Conservation (phyloP, 1,140 invertebrate species). For the Drosophila jambulina region DNA sequence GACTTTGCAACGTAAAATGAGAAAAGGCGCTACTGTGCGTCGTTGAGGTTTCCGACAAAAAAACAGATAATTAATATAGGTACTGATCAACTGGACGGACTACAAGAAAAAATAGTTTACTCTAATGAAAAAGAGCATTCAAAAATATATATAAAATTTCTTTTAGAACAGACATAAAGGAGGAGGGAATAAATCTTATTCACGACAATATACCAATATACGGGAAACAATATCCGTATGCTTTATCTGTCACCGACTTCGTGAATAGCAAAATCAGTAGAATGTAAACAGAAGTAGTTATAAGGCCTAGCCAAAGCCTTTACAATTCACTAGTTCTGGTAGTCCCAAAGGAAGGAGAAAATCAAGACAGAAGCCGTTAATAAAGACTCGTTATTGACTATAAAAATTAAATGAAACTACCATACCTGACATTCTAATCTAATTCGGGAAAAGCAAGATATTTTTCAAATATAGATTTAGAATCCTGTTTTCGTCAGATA, state of each 20-base stretch:
- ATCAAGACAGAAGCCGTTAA: not conserved
- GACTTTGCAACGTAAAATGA: too few species aligned
- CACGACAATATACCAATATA: too few species aligned
- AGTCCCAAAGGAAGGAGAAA: constrained; percentile 1
- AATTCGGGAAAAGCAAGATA: constrained; percentile 44
- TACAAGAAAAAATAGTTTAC: too few species aligned
- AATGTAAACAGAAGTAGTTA: not conserved
- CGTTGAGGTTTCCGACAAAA: too few species aligned
- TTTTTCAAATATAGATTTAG: constrained; percentile 57
- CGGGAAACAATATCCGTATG: constrained; percentile 2
- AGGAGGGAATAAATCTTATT: too few species aligned
- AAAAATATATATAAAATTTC: constrained; percentile 5
- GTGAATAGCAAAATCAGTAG: not conserved
- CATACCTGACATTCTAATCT: constrained; percentile 50
- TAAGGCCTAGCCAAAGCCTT: too few species aligned
- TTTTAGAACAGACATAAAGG: constrained; percentile 1
- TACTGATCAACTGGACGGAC: not conserved
- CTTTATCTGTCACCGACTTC: not conserved
- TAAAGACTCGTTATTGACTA: constrained; percentile 2
- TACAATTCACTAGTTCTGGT: constrained; percentile 3
- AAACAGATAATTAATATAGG: not conserved
- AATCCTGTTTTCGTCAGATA: constrained; percentile 61
- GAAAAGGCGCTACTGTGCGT: too few species aligned
- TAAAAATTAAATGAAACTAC: constrained; percentile 35
- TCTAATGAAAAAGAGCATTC: not conserved